These are phyloP conservation scores for Pituophis catenifer DNA, from an alignment of 2,113 vertebrate genomes.

Conservation along the genomic window DNA sequence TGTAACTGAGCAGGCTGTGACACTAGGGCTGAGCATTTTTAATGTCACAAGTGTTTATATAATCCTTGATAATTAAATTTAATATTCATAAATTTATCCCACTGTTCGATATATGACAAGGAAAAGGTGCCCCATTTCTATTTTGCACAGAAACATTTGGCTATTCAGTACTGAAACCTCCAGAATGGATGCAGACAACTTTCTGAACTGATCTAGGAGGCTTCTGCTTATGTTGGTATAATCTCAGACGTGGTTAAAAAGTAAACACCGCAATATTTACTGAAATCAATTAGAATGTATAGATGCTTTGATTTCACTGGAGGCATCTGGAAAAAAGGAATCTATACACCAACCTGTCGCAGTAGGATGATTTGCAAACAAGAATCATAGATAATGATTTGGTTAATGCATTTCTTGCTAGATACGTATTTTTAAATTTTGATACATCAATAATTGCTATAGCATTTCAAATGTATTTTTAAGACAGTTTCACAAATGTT, in stretches of 20 bases:
- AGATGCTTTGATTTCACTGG: not conserved
- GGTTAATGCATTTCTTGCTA: slow-evolving; percentile 11
- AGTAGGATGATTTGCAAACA: not conserved
- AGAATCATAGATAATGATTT: slow-evolving; percentile 17
- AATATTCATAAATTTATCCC: not conserved
- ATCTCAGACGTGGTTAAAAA: not conserved
- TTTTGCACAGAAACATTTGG: not conserved
- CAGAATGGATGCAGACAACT: not conserved
- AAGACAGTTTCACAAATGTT: not conserved
- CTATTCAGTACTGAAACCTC: not conserved
- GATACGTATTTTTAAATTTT: not conserved
- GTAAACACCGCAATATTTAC: not conserved
- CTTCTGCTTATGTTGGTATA: not conserved
- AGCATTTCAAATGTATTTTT: not conserved
- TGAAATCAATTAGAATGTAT: not conserved
- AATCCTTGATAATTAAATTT: not conserved
- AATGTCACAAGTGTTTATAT: not conserved
- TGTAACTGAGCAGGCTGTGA: slow-evolving; percentile 39
- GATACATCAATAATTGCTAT: too few species aligned
- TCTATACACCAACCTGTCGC: not conserved
- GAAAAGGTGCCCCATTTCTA: not conserved
- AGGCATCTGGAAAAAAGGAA: not conserved
- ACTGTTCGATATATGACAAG: not conserved
- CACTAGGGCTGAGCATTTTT: not conserved
- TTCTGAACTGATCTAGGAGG: not conserved